These are phyloP conservation scores for Cyaniris semiargus DNA, from an alignment of 2,888 invertebrate genomes.

Conservation along the genomic window DNA sequence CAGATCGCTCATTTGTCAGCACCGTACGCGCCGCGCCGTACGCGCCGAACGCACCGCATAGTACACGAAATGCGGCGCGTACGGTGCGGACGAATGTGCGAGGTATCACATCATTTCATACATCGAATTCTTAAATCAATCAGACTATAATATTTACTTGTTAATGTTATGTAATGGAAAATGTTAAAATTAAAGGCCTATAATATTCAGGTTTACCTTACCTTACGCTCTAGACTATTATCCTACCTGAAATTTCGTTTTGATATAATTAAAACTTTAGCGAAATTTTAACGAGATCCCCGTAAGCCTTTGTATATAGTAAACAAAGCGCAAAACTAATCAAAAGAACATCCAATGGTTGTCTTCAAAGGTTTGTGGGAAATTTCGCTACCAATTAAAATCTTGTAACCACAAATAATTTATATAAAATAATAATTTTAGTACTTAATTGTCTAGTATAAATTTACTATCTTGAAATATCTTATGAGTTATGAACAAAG, in stretches of 20 bases:
- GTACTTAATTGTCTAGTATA: neutral
- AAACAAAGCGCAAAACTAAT: slow-evolving; percentile 28
- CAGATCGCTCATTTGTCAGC: too few species aligned
- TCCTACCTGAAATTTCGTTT: slow-evolving; percentile 5
- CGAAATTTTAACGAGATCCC: slow-evolving; percentile 19
- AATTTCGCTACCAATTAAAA: slow-evolving; percentile 11
- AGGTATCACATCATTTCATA: too few species aligned
- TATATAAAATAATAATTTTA: slow-evolving; percentile 9
- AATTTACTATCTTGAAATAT: neutral
- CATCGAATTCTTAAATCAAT: too few species aligned
- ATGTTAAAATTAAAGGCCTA: neutral
- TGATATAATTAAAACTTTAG: slow-evolving; percentile 26
- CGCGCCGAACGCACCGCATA: too few species aligned
- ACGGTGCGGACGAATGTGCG: too few species aligned
- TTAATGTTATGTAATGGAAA: neutral
- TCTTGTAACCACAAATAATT: neutral
- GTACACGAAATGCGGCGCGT: too few species aligned
- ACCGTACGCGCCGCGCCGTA: too few species aligned
- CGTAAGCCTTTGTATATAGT: slow-evolving; percentile 28
- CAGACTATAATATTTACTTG: neutral
- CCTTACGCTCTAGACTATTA: slow-evolving; percentile 5
- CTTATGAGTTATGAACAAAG: neutral
- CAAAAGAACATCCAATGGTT: slow-evolving; percentile 25
- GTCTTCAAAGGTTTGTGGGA: slow-evolving; percentile 27
- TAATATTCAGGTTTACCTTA: neutral